These are phyloP conservation scores for Styela clava DNA, from an alignment of 23 tunicate species.

Conservation along the genomic window DNA sequence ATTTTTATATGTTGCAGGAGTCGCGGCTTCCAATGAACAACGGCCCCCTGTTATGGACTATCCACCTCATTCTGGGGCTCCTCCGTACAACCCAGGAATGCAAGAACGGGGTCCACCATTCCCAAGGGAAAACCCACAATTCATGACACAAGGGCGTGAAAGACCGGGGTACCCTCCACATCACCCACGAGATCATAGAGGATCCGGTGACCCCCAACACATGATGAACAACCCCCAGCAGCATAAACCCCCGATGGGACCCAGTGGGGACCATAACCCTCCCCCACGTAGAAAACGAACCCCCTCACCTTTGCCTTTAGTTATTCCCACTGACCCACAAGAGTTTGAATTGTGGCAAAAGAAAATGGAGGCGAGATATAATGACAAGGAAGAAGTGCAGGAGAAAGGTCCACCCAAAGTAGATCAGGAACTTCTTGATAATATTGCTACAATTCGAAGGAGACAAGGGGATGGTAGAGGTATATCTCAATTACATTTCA, in stretches of 20 bases:
- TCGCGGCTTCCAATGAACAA: not conserved
- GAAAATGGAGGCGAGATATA: conserved; percentile 57
- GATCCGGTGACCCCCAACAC: conserved; percentile 51
- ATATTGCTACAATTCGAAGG: conserved; percentile 18
- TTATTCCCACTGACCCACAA: conserved; percentile 51
- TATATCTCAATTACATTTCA: conserved; percentile 2
- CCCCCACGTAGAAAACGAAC: conserved; percentile 4
- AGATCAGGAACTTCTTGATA: conserved; percentile 25
- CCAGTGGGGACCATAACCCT: conserved; percentile 74
- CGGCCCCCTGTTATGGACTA: not conserved
- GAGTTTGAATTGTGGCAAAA: conserved; percentile 66
- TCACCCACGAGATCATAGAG: conserved; percentile 32
- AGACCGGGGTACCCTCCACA: not conserved
- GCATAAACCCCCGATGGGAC: conserved; percentile 56
- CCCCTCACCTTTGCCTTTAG: conserved; percentile 53
- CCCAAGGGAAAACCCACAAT: not conserved
- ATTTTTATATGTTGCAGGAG: not conserved
- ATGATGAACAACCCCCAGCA: conserved; percentile 11
- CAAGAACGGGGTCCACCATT: not conserved
- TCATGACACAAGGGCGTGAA: not conserved
- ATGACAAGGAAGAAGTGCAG: conserved; percentile 7
- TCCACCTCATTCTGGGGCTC: not conserved
- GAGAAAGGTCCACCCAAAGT: conserved; percentile 33
- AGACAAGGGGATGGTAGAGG: conserved; percentile 12
- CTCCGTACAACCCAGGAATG: not conserved